Evolutionary conservation across 2,113 vertebrate genomes (phyloP).

Genomic region (Seriola quinqueradiata): DNA sequence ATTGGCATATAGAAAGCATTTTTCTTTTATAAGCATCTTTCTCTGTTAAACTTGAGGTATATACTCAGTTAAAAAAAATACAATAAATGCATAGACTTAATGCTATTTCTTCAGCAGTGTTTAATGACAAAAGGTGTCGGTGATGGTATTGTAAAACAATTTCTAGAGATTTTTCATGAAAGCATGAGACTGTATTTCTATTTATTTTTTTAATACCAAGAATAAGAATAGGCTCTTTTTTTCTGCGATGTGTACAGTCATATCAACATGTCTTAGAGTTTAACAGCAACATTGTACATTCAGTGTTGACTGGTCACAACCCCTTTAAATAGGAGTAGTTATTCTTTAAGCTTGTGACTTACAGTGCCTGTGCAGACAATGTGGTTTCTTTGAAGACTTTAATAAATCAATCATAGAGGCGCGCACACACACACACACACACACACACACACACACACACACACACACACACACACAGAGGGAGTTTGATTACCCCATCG

Average conservation of each 20-base stretch:
- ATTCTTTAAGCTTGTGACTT: constrained; percentile 50
- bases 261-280: constrained; percentile 39
- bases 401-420: constrained; percentile 28
- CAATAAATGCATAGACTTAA: constrained; percentile 15
- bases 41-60: neutral
- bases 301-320: constrained; percentile 56
- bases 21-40: neutral
- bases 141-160: constrained; percentile 22
- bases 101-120: constrained; percentile 11
- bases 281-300: constrained; percentile 69
- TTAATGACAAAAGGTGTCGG: constrained; percentile 51
- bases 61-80: neutral
- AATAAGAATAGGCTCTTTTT: constrained; percentile 58
- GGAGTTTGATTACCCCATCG: constrained; percentile 22
- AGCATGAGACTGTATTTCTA: constrained; percentile 34
- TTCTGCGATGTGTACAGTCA: constrained; percentile 46
- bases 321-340: constrained; percentile 27
- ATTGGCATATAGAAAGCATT: neutral
- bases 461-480: constrained; percentile 34
- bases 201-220: constrained; percentile 53
- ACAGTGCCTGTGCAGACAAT: constrained; percentile 57
- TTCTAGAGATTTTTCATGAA: constrained; percentile 24
- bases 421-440: constrained; percentile 28
- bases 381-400: constrained; percentile 52
- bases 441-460: constrained; percentile 20